Base-by-base conservation (phyloP, 2,888 invertebrate genomes). In the Caenorhabditis sp. region DNA sequence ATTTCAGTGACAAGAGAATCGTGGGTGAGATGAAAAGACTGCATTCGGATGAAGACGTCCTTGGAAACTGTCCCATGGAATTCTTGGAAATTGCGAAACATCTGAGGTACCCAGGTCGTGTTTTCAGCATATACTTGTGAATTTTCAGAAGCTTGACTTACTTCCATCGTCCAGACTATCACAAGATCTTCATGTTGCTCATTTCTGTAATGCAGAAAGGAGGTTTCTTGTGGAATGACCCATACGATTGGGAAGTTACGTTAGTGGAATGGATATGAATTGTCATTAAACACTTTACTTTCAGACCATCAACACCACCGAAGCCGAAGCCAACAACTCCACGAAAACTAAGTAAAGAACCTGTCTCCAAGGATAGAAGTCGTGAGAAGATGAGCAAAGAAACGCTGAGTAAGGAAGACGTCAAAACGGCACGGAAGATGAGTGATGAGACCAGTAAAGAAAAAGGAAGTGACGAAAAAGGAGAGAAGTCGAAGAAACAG, bases 131-230 rank as follows among this genome's bases (percentile, higher is more conserved):
- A 16, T 47, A 19, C 5, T 47, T 2, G 7, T 47, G 7, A 6
- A 47, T n/a, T 47, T 73, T n/a, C 51, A 73, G 84, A 76, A 80
- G 79, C 14, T 64, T 89, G 6, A 86, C 83, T 51, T 89, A 89
- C 70, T 89, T 82, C 75, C 66, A 74, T 12, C 83, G 89, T 8
- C 89, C 89, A 4, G 84, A 89, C 75, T 89, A 89, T 56, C 41
- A 58, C 5, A 77, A 82, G 28, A 83, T 88, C 44, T 87, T 76
- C 75, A 56, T 69, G 56, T 28, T 83, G 14, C 64, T 89, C 26
- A 54, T 73, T 14, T 56, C 63, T 2, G 58, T 88, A 14, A 88
- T 88, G 88, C 73, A 80, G n/a, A 75, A 82, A 61, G 88, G 88
- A 19, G 72, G 73, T 35, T 88, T 86, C 70, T 16, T 44, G 12